These are phyloP conservation scores for Eupelmus urozonus DNA, from an alignment of 2,888 invertebrate species.

Conservation along the genomic window DNA sequence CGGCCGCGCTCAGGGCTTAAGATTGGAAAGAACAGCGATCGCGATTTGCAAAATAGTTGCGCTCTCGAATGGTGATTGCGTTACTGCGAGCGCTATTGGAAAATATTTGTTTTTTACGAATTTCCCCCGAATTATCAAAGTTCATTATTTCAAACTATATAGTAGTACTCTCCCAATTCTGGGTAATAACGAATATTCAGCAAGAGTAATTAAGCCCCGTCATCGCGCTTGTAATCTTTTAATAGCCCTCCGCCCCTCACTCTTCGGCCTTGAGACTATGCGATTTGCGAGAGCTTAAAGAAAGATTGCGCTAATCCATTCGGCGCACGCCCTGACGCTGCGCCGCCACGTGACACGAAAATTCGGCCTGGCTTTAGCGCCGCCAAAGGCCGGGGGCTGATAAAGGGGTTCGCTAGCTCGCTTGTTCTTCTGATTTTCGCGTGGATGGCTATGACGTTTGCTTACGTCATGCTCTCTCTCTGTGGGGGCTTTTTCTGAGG, in stretches of 20 bases:
- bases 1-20: no score
- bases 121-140: no score
- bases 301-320: conserved; percentile 27
- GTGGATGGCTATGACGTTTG: not conserved
- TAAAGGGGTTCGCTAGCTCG: conserved; percentile 23
- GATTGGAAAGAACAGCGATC: no score
- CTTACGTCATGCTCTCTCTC: conserved; percentile 6
- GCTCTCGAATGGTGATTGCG: no score
- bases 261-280: not conserved
- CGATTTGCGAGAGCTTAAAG: conserved; percentile 31
- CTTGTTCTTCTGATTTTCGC: conserved; percentile 33
- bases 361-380: conserved; percentile 18
- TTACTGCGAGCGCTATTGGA: no score
- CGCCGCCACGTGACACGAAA: conserved; percentile 9
- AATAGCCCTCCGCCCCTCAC: not conserved
- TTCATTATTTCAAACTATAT: no score
- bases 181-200: conserved; percentile 1
- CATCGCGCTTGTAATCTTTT: not conserved
- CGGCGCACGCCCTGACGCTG: not conserved
- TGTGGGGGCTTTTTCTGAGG: conserved; percentile 7
- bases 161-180: no score
- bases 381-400: not conserved
- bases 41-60: no score
- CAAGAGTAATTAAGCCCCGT: not conserved
- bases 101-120: no score